Base-by-base conservation (phyloP, 64 coral and sea anemone genomes). In the Actinia tenebrosa region DNA sequence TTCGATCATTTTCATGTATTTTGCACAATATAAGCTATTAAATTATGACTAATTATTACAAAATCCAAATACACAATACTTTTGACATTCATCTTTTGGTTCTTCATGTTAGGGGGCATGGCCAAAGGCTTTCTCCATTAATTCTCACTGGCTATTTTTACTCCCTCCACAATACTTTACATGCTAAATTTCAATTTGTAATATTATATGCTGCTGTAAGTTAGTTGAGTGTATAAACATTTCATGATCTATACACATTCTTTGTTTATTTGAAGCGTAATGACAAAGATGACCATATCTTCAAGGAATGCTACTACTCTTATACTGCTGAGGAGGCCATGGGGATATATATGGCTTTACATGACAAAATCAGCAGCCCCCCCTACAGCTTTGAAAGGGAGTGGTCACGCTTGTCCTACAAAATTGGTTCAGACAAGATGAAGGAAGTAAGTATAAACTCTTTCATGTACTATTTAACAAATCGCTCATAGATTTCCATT, bases 351-450 rank as follows among this genome's bases (percentile, higher is more conserved):
- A 64, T 77, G 10, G 85, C 85, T 71, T 16, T 93, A 56, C 82
- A 60, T 42, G 82, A 78, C 78, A 56, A 83, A 53, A 61, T 86
- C 19, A 72, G 63, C 4, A 56, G 91, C 16, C 59, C 93, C 15
- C 93, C 89, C 10, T 53, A 89, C 25, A 82, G 52, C 71, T 83
- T 89, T 72, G 89, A 60, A 25, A 92, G 90, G 68, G 83, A n/a
- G 1, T 62, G 26, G 10, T 80, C 43, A 79, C 43, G 37, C 47
- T 78, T 90, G 15, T 96, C 91, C 26, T 86, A 83, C 68, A 46
- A 80, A n/a, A 96, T 96, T 87, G 94, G 94, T 16, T 96, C 94
- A 80, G 80, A 89, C 84, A 86, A 90, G 71, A 90, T 96, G 91
- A 92, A 79, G 10, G 89, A 96, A 91, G 94, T 96, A 60, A 9